phyloP scores from a whole-genome alignment of 2,888 invertebrate genomes.

The Yponomeuta malinellus region DNA sequence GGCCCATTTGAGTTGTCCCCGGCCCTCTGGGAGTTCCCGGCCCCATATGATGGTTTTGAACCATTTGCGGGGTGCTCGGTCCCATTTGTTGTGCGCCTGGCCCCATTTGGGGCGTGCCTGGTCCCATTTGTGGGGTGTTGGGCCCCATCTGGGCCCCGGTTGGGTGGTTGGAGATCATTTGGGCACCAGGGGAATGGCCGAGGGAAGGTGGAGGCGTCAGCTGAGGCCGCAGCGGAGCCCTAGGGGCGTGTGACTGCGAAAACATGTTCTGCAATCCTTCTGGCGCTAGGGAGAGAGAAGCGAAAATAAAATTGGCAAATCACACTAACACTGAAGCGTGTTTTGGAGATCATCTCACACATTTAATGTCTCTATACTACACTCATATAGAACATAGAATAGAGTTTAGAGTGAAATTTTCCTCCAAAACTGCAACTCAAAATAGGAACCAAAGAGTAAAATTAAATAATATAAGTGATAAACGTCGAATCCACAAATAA shows the following conservation, averaged over 20 bases:
- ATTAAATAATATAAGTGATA: background rate
- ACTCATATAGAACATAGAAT: too few relatives aligned
- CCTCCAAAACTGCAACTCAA: background rate
- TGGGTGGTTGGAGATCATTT: conserved; percentile 25
- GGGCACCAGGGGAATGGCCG: conserved; percentile 38
- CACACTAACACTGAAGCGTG: background rate
- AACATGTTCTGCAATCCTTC: conserved; percentile 57
- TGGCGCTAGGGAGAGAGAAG: conserved; percentile 7
- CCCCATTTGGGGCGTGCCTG: conserved; percentile 35
- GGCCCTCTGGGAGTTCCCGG: conserved; percentile 40
- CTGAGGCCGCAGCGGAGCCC: conserved; percentile 48
- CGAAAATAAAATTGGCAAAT: conserved; percentile 7
- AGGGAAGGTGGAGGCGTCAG: conserved; percentile 34
- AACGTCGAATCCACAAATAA: background rate
- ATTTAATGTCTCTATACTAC: too few relatives aligned
- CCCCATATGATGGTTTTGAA: conserved; percentile 31
- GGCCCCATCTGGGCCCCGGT: conserved; percentile 20
- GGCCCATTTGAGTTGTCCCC: conserved; percentile 24
- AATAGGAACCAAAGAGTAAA: background rate
- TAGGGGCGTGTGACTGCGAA: conserved; percentile 58
- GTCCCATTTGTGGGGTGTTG: conserved; percentile 19
- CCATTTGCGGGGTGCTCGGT: conserved; percentile 46
- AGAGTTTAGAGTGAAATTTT: too few relatives aligned
- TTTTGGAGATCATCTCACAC: too few relatives aligned
- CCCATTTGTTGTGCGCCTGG: conserved; percentile 39